These are phyloP conservation scores for Mus pahari DNA, from an alignment of 2,113 vertebrate species.

Conservation along the genomic window DNA sequence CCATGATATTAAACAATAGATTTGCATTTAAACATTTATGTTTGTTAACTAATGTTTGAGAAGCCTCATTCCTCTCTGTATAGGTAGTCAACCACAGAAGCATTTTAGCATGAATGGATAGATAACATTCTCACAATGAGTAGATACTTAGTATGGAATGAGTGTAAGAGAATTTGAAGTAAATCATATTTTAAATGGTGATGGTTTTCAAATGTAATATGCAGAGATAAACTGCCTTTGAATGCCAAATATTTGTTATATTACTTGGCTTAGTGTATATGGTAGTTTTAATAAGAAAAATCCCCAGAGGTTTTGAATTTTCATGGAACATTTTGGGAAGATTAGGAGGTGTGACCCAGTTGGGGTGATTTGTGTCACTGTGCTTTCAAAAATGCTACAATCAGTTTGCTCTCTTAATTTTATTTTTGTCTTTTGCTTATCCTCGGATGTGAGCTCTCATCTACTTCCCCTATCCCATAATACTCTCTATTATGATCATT, in stretches of 20 bases:
- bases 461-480: not conserved
- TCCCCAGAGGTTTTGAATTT: not conserved
- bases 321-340: not conserved
- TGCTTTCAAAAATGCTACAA: not conserved
- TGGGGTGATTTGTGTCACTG: not conserved
- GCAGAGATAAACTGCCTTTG: not conserved
- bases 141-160: not conserved
- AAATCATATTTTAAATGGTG: not conserved
- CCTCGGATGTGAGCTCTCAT: not conserved
- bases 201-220: not conserved
- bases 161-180: constrained; percentile 11
- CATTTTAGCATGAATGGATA: not conserved
- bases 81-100: not conserved
- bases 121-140: not conserved
- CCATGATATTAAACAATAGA: not conserved
- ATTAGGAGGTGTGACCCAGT: not conserved
- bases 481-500: too few relatives aligned
- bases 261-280: not conserved
- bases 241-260: constrained; percentile 16
- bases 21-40: not conserved
- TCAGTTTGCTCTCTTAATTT: not conserved
- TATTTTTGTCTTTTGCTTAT: not conserved
- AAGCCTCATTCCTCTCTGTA: not conserved
- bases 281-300: not conserved
- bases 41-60: not conserved